Evolutionary conservation across 2,888 invertebrate genomes (phyloP).

Genomic region (Harpagoxenus sublaevis): DNA sequence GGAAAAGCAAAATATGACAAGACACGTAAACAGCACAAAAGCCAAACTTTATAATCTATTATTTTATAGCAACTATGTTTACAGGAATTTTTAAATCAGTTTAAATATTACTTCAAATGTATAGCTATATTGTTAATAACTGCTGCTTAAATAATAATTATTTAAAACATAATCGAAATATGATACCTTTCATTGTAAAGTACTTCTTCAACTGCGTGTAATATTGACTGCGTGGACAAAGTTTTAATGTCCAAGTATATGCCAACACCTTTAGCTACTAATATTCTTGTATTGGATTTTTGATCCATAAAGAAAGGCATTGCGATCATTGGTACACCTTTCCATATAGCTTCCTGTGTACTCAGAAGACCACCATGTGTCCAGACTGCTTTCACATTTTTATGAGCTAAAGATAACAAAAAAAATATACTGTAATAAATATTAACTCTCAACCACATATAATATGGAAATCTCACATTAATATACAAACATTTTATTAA

Average conservation of each 20-base stretch:
- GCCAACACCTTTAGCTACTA: constrained; percentile 64
- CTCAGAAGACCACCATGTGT: constrained; percentile 61
- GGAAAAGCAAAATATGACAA: too few species aligned
- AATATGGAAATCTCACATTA: too few species aligned
- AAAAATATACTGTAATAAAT: too few species aligned
- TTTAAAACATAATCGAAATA: neutral
- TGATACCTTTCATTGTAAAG: constrained; percentile 70
- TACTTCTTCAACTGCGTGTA: constrained; percentile 64
- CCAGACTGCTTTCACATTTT: constrained; percentile 59
- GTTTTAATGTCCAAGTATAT: constrained; percentile 63
- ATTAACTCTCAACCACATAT: too few species aligned
- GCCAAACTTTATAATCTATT: too few species aligned
- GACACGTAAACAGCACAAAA: too few species aligned
- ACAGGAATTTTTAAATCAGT: neutral
- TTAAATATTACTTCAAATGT: neutral
- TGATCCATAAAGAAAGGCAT: constrained; percentile 67
- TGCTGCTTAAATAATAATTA: too few species aligned
- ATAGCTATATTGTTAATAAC: neutral
- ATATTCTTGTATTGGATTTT: constrained; percentile 64
- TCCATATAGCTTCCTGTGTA: constrained; percentile 60
- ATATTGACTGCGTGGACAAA: constrained; percentile 63
- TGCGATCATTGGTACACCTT: constrained; percentile 52
- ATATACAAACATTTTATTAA: too few species aligned
- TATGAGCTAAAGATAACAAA: constrained; percentile 48
- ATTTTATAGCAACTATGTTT: too few species aligned